Evolutionary conservation across 2,797 vertebrate species (phyloP), one percentile per base, ranked within the genome.

Genomic region (Nothura maculosa): DNA sequence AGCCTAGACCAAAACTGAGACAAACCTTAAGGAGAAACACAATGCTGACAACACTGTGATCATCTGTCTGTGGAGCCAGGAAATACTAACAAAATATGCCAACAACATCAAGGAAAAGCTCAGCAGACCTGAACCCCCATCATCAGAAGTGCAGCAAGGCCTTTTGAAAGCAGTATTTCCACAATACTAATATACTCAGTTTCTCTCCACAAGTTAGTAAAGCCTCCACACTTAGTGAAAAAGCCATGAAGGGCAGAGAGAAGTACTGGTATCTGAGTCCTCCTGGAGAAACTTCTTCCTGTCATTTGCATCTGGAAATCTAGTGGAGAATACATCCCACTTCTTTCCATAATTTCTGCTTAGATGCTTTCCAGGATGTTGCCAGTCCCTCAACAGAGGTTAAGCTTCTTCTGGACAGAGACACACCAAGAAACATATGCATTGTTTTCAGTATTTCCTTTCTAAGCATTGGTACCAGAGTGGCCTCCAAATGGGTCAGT

Each of bases 1-100:
- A 90, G 90, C 61, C 84, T 90, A 89, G 90, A 77, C 75, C 62
- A 75, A 93, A 90, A 74, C 62, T 73, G 69, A 85, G 58, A 77
- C 78, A 83, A 83, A 80, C 21, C 61, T 55, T 80, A 81, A 72
- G 74, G 8, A n/a, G 74, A 85, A 86, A 55, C 22, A 34, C 24
- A 57, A 38, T 4, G 52, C 32, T 84, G 67, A 36, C 86, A 89
- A 16, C 14, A 28, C 75, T 89, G 54, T n/a, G 81, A 57, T 42
- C 69, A 72, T 47, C 55, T 69, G 38, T 58, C 78, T 68, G 54
- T 54, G n/a, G 34, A 90, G 63, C 40, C 43, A 63, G 91, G 52
- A 91, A 85, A 79, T 21, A 30, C 40, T 79, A 88, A 84, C 2
- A 15, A 84, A 87, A 52, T 36, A 34, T 8, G 4, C 50, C 70